Percentiles rank a stretch among this genome's conserved stretches.
Evolutionary conservation across 2,113 vertebrate species (phyloP).

Genomic region (Clupea harengus): DNA sequence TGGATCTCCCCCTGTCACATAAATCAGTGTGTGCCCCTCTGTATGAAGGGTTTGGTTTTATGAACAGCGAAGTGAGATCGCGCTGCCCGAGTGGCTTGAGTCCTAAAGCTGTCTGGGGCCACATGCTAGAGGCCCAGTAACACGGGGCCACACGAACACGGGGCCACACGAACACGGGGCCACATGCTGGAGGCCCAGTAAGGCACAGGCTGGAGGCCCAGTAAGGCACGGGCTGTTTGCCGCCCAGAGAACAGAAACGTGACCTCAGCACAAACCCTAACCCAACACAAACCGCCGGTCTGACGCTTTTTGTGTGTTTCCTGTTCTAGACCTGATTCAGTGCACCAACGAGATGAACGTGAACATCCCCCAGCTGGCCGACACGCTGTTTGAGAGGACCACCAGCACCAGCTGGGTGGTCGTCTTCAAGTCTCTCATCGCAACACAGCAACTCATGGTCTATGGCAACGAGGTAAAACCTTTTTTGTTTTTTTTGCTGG

Average conservation of each 20-base stretch:
- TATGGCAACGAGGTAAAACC: constrained; percentile 85
- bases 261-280: background rate
- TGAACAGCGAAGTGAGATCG: constrained; percentile 21
- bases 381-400: constrained; percentile 89
- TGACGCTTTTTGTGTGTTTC: background rate
- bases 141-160: no score
- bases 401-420: constrained; percentile 92
- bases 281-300: background rate
- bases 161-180: no score
- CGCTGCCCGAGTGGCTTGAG: constrained; percentile 24
- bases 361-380: constrained; percentile 89
- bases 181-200: no score
- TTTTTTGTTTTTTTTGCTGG: background rate
- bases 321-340: constrained; percentile 80
- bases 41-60: background rate
- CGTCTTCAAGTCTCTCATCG: constrained; percentile 89
- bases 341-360: constrained; percentile 94
- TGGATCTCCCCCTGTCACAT: no score
- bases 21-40: background rate
- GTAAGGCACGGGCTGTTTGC: constrained; percentile 27
- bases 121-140: background rate
- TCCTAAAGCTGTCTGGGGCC: constrained; percentile 35
- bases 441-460: constrained; percentile 90
- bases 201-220: constrained; percentile 31
- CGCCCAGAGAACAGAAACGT: background rate